Evolutionary conservation across 2,888 invertebrate genomes (phyloP), one percentile per base, ranked within the genome.

Genomic region (Eurois occulta): DNA sequence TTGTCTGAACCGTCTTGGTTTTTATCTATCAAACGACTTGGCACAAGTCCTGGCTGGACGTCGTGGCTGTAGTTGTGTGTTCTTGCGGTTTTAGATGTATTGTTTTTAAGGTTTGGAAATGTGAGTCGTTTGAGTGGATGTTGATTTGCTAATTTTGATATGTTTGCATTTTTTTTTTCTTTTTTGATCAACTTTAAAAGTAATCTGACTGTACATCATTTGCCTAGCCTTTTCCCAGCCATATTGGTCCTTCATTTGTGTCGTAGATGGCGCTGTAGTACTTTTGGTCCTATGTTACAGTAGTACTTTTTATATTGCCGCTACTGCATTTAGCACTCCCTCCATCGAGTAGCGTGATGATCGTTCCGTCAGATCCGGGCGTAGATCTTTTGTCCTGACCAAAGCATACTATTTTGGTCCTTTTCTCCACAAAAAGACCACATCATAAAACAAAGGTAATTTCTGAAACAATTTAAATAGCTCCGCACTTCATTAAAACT

Each of bases 21-120:
- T 85, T 83, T 85, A 86, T 85, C 75, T 80, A 75, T 85, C 86
- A 85, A 85, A 81, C 64, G 76, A 65, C 74, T 82, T 82, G 86
- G 82, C 68, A 74, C 65, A 10, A 28, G 72, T 68, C 81, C 67
- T 38, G 46, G 65, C n/a, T n/a, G 11, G 7, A 28, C 38, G 58
- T 81, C 60, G n/a, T 65, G 52, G n/a, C 55, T 52, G 24, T 48
- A 70, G 64, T 68, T 43, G 18, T 77, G 32, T 52, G 21, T 48
- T 60, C 62, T 72, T 58, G 35, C 18, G 41, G 32, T 67, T 72
- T 72, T 64, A 69, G 46, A 62, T 28, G 21, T 41, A n/a, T 24
- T 66, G 21, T 46, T 52, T 78, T 60, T 41, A 43, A 18, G 28
- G n/a, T 16, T 72, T 21, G 24, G 48, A 24, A 24, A 38, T 35